Conservation (phyloP, 1,140 invertebrate genomes). For the Scylla paramamosain region DNA sequence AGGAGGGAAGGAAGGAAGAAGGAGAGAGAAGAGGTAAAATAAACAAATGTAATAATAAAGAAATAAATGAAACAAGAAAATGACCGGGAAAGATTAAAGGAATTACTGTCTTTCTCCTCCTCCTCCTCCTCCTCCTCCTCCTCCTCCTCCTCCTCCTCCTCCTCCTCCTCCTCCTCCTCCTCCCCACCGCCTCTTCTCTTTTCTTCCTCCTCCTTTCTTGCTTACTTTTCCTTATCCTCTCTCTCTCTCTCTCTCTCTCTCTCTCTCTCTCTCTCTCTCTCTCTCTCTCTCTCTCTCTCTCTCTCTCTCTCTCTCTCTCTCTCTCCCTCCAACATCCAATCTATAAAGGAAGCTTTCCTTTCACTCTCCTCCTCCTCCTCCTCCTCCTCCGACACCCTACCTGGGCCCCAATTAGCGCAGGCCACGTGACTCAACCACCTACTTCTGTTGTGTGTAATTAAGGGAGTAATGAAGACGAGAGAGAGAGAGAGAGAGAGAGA, state of each 20-base stretch:
- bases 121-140: not conserved
- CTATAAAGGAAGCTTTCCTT: not conserved
- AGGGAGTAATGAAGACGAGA: too few species aligned
- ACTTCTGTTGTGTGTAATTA: too few species aligned
- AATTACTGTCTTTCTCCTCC: not conserved
- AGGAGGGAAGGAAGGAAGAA: too few species aligned
- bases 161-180: not conserved
- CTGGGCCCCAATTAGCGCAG: too few species aligned
- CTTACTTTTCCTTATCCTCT: not conserved
- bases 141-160: not conserved
- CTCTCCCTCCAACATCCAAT: not conserved
- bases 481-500: too few species aligned
- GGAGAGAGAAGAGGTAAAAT: not conserved
- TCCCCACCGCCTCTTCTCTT: not conserved
- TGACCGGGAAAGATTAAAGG: too few species aligned
- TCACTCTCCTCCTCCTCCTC: not conserved
- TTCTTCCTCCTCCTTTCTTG: not conserved
- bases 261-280: not conserved
- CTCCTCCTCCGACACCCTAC: not conserved
- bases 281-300: conserved; percentile 31
- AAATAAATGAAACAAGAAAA: not conserved
- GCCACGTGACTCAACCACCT: too few species aligned
- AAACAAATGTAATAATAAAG: too few species aligned
- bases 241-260: not conserved
- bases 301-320: conserved; percentile 15